Evolutionary conservation across 2,888 invertebrate genomes (phyloP), one percentile per base, ranked within the genome.

Genomic region (Flexamia atlantica): DNA sequence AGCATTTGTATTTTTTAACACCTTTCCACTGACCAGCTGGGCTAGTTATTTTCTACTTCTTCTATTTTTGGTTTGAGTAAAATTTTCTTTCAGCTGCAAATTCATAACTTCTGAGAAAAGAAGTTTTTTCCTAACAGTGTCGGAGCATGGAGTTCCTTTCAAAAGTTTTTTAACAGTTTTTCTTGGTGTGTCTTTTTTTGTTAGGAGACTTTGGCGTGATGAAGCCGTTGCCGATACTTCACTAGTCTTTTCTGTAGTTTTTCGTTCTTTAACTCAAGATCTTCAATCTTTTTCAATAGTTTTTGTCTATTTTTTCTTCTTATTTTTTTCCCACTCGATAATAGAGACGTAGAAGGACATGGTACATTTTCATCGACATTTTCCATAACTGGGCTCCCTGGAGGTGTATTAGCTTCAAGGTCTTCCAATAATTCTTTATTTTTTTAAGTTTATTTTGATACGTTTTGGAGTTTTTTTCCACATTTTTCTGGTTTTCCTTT

Each of bases 101-200:
- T 76, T 76, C 76, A 76, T 76, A 76, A 76, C 76, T 40, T 76
- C 76, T n/a, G 76, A 76, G 76, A 36, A 76, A 76, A 76, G 36
- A 76, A 76, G 76, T 76, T 30, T 76, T n/a, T 76, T 76, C 76
- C 40, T 76, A 76, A 76, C 20, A 76, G 36, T 76, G 17, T 76
- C 76, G 4, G 76, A 40, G 76, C 76, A 76, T 76, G 76, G 32
- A n/a, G 40, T 30, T 76, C 40, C 40, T 76, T 76, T 76, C 36
- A 76, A 76, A 76, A 76, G 76, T 76, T 76, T 76, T 76, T 76
- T 76, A 14, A 76, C 76, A 76, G 76, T 76, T 76, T 36, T 76
- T 76, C 76, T 76, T 36, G 76, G 76, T 25, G 76, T 76, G 28
- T 76, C 32, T 76, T 76, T 76, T n/a, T 76, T 76, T 40, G 76